Evolutionary conservation across 2,888 invertebrate species (phyloP).

Genomic region (Philonicus albiceps): DNA sequence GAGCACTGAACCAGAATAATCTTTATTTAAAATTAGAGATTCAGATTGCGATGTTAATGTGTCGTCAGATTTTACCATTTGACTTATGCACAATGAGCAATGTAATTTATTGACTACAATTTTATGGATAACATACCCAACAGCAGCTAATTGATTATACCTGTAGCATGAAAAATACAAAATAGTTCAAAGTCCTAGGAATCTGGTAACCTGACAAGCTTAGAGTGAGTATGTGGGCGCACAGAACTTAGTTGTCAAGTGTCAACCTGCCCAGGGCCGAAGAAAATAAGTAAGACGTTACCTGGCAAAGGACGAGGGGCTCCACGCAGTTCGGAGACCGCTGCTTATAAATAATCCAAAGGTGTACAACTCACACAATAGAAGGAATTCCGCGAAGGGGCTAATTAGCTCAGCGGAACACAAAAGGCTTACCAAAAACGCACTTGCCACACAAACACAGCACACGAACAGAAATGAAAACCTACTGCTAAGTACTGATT

Average conservation of each 20-base stretch:
- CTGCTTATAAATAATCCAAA: slow-evolving; percentile 20
- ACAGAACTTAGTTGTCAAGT: not conserved
- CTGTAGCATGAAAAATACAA: no score
- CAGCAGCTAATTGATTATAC: no score
- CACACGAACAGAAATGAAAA: not conserved
- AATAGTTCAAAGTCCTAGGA: no score
- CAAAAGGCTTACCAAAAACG: not conserved
- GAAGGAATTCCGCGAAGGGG: not conserved
- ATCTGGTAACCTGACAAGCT: not conserved
- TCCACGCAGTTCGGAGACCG: not conserved
- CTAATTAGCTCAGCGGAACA: not conserved
- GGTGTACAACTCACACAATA: not conserved
- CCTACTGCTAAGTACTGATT: not conserved
- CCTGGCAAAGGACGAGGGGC: not conserved
- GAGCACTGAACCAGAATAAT: no score
- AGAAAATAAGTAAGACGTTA: not conserved
- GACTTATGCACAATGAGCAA: no score
- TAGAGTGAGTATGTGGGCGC: not conserved
- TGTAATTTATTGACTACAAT: no score
- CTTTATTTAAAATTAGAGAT: no score
- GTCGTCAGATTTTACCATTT: no score
- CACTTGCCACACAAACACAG: not conserved
- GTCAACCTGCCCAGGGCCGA: not conserved
- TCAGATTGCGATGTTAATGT: no score
- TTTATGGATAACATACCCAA: no score